These are phyloP conservation scores for Pterocles orientalis DNA, from an alignment of 2,113 vertebrate genomes.

Conservation along the genomic window DNA sequence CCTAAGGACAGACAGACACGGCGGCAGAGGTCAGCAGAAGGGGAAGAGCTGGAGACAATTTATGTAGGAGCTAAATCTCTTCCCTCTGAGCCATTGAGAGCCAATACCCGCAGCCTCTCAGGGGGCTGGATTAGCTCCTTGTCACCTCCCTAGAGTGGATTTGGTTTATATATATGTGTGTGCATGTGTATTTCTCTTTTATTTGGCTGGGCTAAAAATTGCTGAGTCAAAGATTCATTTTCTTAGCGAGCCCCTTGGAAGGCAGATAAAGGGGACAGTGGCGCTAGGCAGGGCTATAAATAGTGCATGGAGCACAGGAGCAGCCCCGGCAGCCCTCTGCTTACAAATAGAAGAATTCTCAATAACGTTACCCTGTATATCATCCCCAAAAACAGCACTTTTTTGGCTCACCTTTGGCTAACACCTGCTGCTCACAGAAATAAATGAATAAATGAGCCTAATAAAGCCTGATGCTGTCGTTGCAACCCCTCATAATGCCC, in stretches of 20 bases:
- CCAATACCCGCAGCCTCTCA: background rate
- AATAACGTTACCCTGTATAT: background rate
- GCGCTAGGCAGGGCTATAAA: conserved; percentile 32
- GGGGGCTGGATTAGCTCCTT: background rate
- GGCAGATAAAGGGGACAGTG: conserved; percentile 34
- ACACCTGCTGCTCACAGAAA: background rate
- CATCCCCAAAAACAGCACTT: background rate
- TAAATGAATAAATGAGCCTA: background rate
- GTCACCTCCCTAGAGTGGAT: background rate
- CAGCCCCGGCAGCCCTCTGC: conserved; percentile 46
- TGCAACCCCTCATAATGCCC: background rate
- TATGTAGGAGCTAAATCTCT: background rate
- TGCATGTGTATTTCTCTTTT: conserved; percentile 25
- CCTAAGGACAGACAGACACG: background rate
- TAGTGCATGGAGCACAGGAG: conserved; percentile 54
- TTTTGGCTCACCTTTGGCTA: background rate
- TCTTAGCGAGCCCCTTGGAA: conserved; percentile 36
- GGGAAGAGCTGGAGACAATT: conserved; percentile 16
- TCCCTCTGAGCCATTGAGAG: background rate
- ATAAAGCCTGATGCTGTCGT: background rate
- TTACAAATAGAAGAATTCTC: conserved; percentile 21
- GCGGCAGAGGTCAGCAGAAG: background rate
- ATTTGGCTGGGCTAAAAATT: conserved; percentile 37
- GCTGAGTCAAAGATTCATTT: conserved; percentile 69
- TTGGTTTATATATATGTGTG: background rate